Evolutionary conservation across 2,888 invertebrate species (phyloP).

Genomic region (Helleia helle): DNA sequence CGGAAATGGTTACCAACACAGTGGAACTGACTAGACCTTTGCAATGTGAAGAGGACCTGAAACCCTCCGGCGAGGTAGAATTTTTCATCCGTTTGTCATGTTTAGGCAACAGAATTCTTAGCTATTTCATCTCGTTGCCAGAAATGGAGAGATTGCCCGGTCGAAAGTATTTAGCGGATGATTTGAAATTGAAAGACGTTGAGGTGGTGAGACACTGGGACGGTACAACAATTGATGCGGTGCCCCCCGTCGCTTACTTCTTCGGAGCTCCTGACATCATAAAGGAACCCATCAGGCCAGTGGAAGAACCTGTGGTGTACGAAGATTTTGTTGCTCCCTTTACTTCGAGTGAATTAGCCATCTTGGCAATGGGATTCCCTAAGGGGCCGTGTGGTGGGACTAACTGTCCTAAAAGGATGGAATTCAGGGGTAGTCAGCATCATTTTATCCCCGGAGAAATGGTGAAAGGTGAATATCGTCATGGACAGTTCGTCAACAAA

Average conservation of each 20-base stretch:
- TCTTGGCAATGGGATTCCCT: conserved; percentile 65
- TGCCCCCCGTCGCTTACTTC: conserved; percentile 57
- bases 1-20: conserved; percentile 56
- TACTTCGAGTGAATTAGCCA: conserved; percentile 50
- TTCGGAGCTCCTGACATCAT: conserved; percentile 60
- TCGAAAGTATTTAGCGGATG: conserved; percentile 54
- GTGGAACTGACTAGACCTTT: conserved; percentile 44
- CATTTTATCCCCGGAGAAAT: conserved; percentile 56
- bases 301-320: conserved; percentile 36
- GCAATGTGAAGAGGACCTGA: conserved; percentile 60
- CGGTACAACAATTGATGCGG: conserved; percentile 49
- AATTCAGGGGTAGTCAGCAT: conserved; percentile 59
- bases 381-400: conserved; percentile 68
- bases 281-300: conserved; percentile 46
- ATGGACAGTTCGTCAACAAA: conserved; percentile 59
- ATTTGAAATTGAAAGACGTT: conserved; percentile 53
- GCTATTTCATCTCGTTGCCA: conserved; percentile 52
- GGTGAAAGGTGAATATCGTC: conserved; percentile 53
- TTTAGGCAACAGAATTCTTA: conserved; percentile 52
- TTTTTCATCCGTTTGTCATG: conserved; percentile 52
- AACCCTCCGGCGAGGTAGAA: conserved; percentile 56
- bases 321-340: conserved; percentile 60
- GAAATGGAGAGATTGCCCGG: conserved; percentile 65
- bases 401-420: conserved; percentile 60
- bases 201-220: conserved; percentile 66